A percentile compares a stretch with the other conserved stretches of the same genome.
Conservation (phyloP, 2,888 invertebrate species). For the Psococerastis gibbosa region DNA sequence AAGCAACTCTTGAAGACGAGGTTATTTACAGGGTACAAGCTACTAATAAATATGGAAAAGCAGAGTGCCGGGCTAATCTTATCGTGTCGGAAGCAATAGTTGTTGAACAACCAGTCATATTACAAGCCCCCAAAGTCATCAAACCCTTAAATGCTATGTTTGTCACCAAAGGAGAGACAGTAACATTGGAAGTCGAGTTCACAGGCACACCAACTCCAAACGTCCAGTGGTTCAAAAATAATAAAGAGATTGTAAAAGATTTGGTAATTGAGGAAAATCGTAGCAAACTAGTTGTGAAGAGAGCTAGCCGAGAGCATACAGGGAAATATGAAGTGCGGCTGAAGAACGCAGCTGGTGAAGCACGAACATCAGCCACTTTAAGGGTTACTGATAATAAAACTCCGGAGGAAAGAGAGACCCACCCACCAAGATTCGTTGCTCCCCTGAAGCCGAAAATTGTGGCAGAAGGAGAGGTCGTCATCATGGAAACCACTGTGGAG, state of each 20-base stretch:
- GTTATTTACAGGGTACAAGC: slow-evolving; percentile 50
- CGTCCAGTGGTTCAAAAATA: slow-evolving; percentile 72
- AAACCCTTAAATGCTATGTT: slow-evolving; percentile 58
- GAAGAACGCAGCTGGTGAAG: slow-evolving; percentile 57
- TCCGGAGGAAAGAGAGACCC: slow-evolving; percentile 30
- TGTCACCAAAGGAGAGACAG: slow-evolving; percentile 45
- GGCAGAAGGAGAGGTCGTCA: slow-evolving; percentile 51
- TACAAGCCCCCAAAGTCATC: slow-evolving; percentile 52
- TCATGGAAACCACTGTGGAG: slow-evolving; percentile 57
- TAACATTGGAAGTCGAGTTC: slow-evolving; percentile 50
- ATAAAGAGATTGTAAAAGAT: slow-evolving; percentile 49
- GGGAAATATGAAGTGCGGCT: slow-evolving; percentile 80
- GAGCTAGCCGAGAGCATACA: slow-evolving; percentile 50
- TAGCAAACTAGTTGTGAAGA: slow-evolving; percentile 43
- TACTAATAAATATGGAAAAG: slow-evolving; percentile 50
- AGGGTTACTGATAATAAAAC: slow-evolving; percentile 37
- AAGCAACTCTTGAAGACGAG: slow-evolving; percentile 45
- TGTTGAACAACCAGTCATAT: slow-evolving; percentile 30
- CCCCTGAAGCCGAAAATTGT: slow-evolving; percentile 50
- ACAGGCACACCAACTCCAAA: slow-evolving; percentile 50
- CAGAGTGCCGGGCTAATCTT: slow-evolving; percentile 53
- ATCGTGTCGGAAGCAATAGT: slow-evolving; percentile 19
- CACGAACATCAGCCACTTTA: slow-evolving; percentile 65
- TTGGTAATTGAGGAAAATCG: slow-evolving; percentile 39
- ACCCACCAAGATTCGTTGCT: slow-evolving; percentile 53